These are phyloP conservation scores for Psettodes erumei DNA, from an alignment of 2,113 vertebrate genomes.

Conservation along the genomic window DNA sequence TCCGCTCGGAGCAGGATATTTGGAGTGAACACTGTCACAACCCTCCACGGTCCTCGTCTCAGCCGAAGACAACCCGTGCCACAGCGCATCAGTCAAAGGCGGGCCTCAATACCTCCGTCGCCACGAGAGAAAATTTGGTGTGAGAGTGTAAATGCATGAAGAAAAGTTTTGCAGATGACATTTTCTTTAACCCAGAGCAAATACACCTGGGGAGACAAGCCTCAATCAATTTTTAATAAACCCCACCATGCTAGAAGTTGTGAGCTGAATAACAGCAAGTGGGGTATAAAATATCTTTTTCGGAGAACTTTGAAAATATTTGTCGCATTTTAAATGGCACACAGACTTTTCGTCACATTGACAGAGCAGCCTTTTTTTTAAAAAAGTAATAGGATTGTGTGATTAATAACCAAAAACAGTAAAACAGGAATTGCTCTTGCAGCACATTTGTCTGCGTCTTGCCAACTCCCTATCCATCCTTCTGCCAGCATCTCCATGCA, in stretches of 20 bases:
- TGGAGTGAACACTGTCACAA: constrained; percentile 76
- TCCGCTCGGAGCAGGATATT: constrained; percentile 66
- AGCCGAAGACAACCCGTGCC: constrained; percentile 66
- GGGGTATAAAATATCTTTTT: neutral
- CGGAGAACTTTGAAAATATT: neutral
- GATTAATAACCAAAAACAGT: constrained; percentile 38
- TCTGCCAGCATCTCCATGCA: constrained; percentile 9
- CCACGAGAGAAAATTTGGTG: constrained; percentile 49
- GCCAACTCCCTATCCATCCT: constrained; percentile 6
- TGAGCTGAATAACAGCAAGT: constrained; percentile 19
- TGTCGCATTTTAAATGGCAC: constrained; percentile 15
- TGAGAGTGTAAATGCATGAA: constrained; percentile 48
- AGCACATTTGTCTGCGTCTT: constrained; percentile 35
- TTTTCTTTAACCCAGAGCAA: constrained; percentile 42
- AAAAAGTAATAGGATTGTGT: constrained; percentile 18
- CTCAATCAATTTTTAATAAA: constrained; percentile 64
- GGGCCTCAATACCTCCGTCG: constrained; percentile 48
- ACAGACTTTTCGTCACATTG: constrained; percentile 21
- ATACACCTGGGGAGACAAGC: constrained; percentile 46
- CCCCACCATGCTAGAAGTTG: constrained; percentile 3
- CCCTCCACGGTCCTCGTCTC: constrained; percentile 60
- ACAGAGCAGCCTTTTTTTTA: constrained; percentile 17
- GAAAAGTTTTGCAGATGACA: constrained; percentile 55
- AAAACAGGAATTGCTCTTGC: constrained; percentile 18
- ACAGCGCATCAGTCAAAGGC: constrained; percentile 58